Evolutionary conservation across 2,113 vertebrate species (phyloP).

Genomic region (Hydrolagus affinis): DNA sequence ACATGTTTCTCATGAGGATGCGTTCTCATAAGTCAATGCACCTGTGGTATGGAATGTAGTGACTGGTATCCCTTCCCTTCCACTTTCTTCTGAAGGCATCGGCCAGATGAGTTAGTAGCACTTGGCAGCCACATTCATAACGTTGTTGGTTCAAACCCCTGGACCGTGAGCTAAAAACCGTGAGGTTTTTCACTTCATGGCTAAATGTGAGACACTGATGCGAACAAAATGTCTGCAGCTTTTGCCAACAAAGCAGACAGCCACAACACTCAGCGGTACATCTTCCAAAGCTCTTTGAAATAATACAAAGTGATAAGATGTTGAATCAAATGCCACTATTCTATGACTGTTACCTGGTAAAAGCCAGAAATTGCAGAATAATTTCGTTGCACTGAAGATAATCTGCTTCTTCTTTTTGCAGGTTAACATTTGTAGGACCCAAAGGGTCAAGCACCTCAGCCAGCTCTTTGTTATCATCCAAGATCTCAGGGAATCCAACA

Average conservation of each 20-base stretch:
- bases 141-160: too few species aligned
- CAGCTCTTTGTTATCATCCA: conserved; percentile 56
- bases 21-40: neutral
- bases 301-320: too few species aligned
- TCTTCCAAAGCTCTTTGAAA: too few species aligned
- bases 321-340: too few species aligned
- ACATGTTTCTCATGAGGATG: neutral
- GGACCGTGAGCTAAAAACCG: too few species aligned
- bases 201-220: too few species aligned
- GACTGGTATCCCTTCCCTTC: too few species aligned
- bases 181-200: too few species aligned
- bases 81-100: too few species aligned
- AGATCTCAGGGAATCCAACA: conserved; percentile 65
- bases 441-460: conserved; percentile 60
- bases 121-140: too few species aligned
- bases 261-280: too few species aligned
- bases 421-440: conserved; percentile 56
- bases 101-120: too few species aligned
- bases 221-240: neutral
- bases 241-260: neutral
- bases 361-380: conserved; percentile 80
- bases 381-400: conserved; percentile 71
- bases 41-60: neutral
- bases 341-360: conserved; percentile 63
- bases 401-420: conserved; percentile 66